Conservation (phyloP, 2,888 invertebrate genomes). For the Temnothorax rugatulus region DNA sequence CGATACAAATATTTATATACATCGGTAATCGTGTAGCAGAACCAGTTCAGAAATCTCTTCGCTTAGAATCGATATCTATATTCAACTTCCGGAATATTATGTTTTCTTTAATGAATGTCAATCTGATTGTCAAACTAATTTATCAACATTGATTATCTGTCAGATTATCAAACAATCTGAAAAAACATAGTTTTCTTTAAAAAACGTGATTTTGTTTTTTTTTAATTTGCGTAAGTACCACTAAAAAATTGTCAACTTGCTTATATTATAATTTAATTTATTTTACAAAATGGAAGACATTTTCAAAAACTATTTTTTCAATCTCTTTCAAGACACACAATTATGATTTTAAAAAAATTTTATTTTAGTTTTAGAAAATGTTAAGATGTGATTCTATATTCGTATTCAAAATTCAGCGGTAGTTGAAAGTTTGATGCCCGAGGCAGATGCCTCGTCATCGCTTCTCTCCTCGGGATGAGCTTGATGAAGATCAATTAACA, state of each 20-base stretch:
- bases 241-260: neutral
- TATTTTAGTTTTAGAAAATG: neutral
- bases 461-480: neutral
- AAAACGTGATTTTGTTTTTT: neutral
- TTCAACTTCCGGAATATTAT: neutral
- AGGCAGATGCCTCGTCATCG: constrained; percentile 6
- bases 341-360: neutral
- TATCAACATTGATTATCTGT: neutral
- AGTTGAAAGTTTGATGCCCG: constrained; percentile 13
- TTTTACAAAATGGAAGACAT: neutral
- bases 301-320: neutral
- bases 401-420: neutral
- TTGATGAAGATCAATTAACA: constrained; percentile 35
- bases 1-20: constrained; percentile 55
- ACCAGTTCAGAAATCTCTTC: constrained; percentile 12
- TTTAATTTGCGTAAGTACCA: neutral
- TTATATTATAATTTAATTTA: neutral
- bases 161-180: neutral
- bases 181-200: neutral
- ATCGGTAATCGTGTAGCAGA: constrained; percentile 33
- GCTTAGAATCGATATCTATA: neutral
- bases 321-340: neutral
- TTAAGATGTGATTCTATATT: neutral
- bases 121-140: neutral
- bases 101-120: neutral